Evolutionary conservation across 1,140 invertebrate species (phyloP).

Genomic region (Drosophila auraria): DNA sequence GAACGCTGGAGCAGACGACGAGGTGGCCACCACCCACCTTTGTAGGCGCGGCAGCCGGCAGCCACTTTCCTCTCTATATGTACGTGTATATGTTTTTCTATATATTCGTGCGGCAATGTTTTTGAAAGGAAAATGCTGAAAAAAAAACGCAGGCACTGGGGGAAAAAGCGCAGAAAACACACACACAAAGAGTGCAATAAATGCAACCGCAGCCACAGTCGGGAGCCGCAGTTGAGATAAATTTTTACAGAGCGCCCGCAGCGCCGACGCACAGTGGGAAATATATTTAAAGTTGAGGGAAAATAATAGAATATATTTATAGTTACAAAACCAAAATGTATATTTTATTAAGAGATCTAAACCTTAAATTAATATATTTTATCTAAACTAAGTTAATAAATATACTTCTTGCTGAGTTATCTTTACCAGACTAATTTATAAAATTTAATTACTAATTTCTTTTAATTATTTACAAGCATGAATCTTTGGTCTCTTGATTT

Average conservation of each 20-base stretch:
- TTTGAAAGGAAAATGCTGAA: constrained; percentile 75
- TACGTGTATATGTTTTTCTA: constrained; percentile 55
- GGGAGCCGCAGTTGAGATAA: constrained; percentile 59
- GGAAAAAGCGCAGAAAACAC: constrained; percentile 35
- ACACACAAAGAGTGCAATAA: constrained; percentile 71
- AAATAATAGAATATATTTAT: background rate
- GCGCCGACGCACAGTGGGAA: constrained; percentile 20
- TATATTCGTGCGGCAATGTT: constrained; percentile 65
- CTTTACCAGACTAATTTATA: too few species aligned
- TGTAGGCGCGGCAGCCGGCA: constrained; percentile 67
- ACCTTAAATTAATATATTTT: too few species aligned
- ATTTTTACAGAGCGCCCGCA: constrained; percentile 57
- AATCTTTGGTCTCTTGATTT: background rate
- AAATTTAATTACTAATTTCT: background rate
- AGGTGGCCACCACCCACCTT: constrained; percentile 39
- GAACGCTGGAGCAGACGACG: constrained; percentile 74
- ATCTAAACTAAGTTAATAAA: too few species aligned
- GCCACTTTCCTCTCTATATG: constrained; percentile 60
- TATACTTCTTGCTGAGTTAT: too few species aligned
- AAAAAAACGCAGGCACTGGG: constrained; percentile 37
- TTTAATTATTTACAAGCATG: background rate
- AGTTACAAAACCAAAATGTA: too few species aligned
- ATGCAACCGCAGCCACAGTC: constrained; percentile 64
- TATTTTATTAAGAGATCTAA: too few species aligned
- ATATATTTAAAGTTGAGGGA: background rate